phyloP scores from a whole-genome alignment of 2,113 vertebrate genomes.

The Rana temporaria region DNA sequence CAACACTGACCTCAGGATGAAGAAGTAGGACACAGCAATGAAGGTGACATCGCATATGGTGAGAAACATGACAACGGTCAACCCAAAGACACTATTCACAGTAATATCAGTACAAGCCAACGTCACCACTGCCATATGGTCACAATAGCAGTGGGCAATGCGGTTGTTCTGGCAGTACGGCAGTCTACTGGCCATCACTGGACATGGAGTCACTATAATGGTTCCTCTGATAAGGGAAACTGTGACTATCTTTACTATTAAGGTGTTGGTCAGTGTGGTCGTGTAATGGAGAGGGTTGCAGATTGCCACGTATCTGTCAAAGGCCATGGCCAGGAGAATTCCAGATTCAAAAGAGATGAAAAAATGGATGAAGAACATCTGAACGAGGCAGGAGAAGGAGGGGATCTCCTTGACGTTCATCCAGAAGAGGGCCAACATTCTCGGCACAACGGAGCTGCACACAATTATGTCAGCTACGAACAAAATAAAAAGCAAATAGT shows the following conservation, averaged over 20 bases:
- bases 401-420: constrained; percentile 50
- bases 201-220: constrained; percentile 61
- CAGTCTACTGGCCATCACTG: constrained; percentile 60
- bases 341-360: constrained; percentile 64
- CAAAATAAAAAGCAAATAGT: constrained; percentile 64
- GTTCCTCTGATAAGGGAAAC: constrained; percentile 49
- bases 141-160: constrained; percentile 67
- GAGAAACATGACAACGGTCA: constrained; percentile 65
- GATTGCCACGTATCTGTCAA: constrained; percentile 69
- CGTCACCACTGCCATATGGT: constrained; percentile 64
- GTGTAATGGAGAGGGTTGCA: constrained; percentile 64
- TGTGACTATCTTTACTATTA: constrained; percentile 60
- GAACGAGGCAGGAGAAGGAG: constrained; percentile 61
- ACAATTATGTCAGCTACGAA: constrained; percentile 62
- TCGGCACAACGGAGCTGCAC: constrained; percentile 60
- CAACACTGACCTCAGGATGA: constrained; percentile 62
- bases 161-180: constrained; percentile 59
- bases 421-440: constrained; percentile 63
- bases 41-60: constrained; percentile 62
- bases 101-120: constrained; percentile 62
- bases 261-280: constrained; percentile 57
- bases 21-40: constrained; percentile 63
- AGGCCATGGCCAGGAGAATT: constrained; percentile 68
- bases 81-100: constrained; percentile 63
- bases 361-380: constrained; percentile 70